phyloP scores from a whole-genome alignment of 2,113 vertebrate species.

The Oncorhynchus mykiss region DNA sequence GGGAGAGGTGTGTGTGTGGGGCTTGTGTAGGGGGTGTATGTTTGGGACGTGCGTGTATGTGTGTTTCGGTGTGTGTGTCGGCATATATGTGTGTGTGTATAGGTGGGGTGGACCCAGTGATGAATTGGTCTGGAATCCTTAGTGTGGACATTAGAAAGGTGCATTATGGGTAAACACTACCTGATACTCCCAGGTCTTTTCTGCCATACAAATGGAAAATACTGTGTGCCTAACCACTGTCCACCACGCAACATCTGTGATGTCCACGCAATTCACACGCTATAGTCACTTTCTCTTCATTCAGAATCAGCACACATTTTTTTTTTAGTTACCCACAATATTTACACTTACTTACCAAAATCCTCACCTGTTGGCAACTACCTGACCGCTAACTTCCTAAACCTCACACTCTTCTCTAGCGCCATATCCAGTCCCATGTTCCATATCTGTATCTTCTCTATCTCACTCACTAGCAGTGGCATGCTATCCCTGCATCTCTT shows the following conservation, averaged over 20 bases:
- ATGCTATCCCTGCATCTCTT: neutral
- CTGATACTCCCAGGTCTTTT: slow-evolving; percentile 41
- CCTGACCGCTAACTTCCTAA: slow-evolving; percentile 1
- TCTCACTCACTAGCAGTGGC: neutral
- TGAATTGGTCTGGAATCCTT: slow-evolving; percentile 50
- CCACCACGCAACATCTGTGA: neutral
- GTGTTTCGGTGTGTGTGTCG: neutral
- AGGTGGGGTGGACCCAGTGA: slow-evolving; percentile 46
- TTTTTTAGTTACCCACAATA: neutral
- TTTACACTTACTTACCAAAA: slow-evolving; percentile 8
- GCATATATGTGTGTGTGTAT: slow-evolving; percentile 9
- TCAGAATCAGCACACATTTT: neutral
- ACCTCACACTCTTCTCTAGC: neutral
- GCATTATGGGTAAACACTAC: slow-evolving; percentile 49
- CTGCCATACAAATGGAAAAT: neutral
- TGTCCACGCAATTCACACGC: neutral
- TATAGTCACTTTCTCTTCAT: neutral
- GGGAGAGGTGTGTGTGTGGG: slow-evolving; percentile 63
- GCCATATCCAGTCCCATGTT: slow-evolving; percentile 10
- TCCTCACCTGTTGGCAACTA: slow-evolving; percentile 8
- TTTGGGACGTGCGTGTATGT: slow-evolving; percentile 12
- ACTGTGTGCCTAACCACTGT: neutral
- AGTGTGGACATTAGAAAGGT: slow-evolving; percentile 30
- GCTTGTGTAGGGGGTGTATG: slow-evolving; percentile 33
- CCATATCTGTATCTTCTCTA: neutral